These are phyloP conservation scores for Homarus gammarus DNA, from an alignment of 2,888 invertebrate genomes.

Conservation along the genomic window DNA sequence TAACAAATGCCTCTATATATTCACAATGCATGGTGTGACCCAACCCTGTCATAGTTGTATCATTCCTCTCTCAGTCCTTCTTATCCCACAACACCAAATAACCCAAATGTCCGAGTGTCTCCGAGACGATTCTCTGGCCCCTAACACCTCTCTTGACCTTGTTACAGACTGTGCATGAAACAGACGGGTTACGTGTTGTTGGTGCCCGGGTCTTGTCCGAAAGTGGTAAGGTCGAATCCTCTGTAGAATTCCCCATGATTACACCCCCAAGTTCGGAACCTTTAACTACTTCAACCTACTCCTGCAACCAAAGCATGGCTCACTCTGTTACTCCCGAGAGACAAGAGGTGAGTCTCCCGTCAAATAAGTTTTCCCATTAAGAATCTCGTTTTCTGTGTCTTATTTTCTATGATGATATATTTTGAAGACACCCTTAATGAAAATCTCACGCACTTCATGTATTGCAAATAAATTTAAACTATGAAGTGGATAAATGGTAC, in stretches of 20 bases:
- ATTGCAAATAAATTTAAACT: no score
- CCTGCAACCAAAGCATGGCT: slow-evolving; percentile 39
- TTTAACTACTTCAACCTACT: slow-evolving; percentile 19
- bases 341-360: slow-evolving; percentile 49
- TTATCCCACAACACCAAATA: background rate
- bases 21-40: no score
- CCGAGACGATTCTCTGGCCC: background rate
- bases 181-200: slow-evolving; percentile 50
- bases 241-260: slow-evolving; percentile 40
- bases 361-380: background rate
- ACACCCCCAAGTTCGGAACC: background rate
- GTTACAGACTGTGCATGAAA: slow-evolving; percentile 59
- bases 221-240: slow-evolving; percentile 58
- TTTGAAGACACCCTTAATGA: background rate
- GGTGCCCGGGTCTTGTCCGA: slow-evolving; percentile 49
- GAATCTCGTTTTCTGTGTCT: background rate
- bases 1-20: background rate
- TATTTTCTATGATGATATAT: background rate
- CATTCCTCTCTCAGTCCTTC: no score
- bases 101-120: background rate
- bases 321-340: slow-evolving; percentile 34
- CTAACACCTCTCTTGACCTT: background rate
- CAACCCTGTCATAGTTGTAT: no score
- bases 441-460: background rate
- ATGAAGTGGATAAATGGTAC: no score